Conservation (phyloP, 2,888 invertebrate species). For the Pachliopta kotzebuea region DNA sequence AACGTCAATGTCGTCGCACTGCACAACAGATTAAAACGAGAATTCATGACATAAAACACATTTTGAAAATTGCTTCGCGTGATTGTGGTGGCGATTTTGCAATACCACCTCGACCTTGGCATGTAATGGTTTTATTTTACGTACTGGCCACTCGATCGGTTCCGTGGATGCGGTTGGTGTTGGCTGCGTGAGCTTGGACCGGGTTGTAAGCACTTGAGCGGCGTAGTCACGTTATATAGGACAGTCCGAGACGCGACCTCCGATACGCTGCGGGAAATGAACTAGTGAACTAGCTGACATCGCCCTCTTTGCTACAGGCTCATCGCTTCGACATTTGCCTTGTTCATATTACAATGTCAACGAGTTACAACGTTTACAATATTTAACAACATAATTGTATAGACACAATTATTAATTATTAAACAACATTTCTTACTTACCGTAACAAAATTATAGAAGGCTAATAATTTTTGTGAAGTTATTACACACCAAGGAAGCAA, state of each 20-base stretch:
- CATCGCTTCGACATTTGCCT: slow-evolving; percentile 24
- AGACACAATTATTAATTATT: not conserved
- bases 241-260: slow-evolving; percentile 64
- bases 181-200: slow-evolving; percentile 62
- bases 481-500: not conserved
- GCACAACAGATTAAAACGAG: slow-evolving; percentile 31
- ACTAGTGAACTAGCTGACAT: slow-evolving; percentile 23
- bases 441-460: not conserved
- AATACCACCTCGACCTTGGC: slow-evolving; percentile 49
- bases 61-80: slow-evolving; percentile 41
- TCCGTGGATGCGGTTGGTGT: slow-evolving; percentile 54
- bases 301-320: slow-evolving; percentile 23
- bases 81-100: slow-evolving; percentile 46
- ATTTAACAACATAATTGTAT: not conserved
- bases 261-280: slow-evolving; percentile 57
- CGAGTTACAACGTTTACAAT: slow-evolving; percentile 12
- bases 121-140: slow-evolving; percentile 49
- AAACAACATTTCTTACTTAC: not conserved
- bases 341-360: slow-evolving; percentile 25
- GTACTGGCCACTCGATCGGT: slow-evolving; percentile 46
- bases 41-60: slow-evolving; percentile 52
- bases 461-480: not conserved
- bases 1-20: slow-evolving; percentile 49
- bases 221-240: slow-evolving; percentile 72
- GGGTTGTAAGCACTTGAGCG: slow-evolving; percentile 65